phyloP scores from a whole-genome alignment of 1,140 invertebrate species.

The Eufriesea mexicana region DNA sequence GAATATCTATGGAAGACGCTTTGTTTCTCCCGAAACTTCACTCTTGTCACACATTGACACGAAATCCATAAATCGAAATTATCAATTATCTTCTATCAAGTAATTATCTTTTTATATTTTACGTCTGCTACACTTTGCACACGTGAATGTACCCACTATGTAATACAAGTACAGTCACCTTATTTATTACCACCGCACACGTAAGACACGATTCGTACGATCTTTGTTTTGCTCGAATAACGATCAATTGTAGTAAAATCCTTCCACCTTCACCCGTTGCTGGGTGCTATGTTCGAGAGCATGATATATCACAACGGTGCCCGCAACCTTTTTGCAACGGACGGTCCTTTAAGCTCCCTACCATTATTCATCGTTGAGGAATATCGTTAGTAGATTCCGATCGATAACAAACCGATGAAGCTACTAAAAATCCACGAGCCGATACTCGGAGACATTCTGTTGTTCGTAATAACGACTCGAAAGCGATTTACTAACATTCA shows the following conservation, averaged over 20 bases:
- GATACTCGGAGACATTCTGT: neutral
- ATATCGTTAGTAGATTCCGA: constrained; percentile 24
- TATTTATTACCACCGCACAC: constrained; percentile 13
- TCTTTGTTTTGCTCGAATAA: neutral
- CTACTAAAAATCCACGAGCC: constrained; percentile 2
- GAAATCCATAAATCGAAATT: constrained; percentile 12
- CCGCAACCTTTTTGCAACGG: constrained; percentile 23
- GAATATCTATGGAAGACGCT: constrained; percentile 49
- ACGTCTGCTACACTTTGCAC: constrained; percentile 14
- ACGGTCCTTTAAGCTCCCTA: constrained; percentile 29
- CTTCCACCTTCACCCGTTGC: neutral
- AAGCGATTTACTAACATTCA: constrained; percentile 28
- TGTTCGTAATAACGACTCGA: neutral
- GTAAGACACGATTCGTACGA: constrained; percentile 15
- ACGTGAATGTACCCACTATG: constrained; percentile 2
- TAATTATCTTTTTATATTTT: neutral
- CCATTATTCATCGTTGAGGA: constrained; percentile 18
- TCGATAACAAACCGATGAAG: constrained; percentile 21
- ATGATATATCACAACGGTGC: constrained; percentile 34
- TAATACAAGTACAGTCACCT: constrained; percentile 27
- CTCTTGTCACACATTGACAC: constrained; percentile 34
- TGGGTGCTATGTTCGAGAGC: constrained; percentile 6
- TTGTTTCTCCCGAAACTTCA: constrained; percentile 39
- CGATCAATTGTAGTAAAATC: neutral
- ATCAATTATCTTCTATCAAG: neutral